A percentile compares a stretch with the other conserved stretches of the same genome.
Conservation (phyloP, 2,113 vertebrate species). For the Tragelaphus scriptus region DNA sequence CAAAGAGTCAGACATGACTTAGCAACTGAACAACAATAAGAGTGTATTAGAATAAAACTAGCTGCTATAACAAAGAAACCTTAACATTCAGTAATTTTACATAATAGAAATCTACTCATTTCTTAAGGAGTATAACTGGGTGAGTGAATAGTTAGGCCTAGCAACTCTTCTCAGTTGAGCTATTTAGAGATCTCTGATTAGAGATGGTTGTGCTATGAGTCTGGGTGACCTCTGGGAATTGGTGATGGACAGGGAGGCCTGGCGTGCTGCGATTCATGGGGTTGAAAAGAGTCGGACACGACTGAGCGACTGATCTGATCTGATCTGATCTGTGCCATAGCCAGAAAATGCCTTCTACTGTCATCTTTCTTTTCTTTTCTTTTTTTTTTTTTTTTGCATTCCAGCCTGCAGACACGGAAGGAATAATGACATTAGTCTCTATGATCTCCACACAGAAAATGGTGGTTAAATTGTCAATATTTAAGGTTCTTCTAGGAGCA, state of each 20-base stretch:
- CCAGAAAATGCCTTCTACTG: neutral
- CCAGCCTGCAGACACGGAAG: neutral
- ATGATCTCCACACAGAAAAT: neutral
- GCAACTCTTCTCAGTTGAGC: neutral
- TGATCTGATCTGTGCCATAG: neutral
- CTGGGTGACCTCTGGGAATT: too few relatives aligned
- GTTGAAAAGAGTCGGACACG: too few relatives aligned
- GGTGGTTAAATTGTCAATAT: neutral
- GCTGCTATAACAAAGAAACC: neutral
- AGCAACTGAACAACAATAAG: neutral
- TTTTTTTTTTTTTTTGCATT: neutral
- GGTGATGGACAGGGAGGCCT: too few relatives aligned
- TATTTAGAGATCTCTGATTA: neutral
- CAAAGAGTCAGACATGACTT: neutral
- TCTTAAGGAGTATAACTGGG: neutral
- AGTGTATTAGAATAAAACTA: neutral
- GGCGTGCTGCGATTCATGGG: too few relatives aligned
- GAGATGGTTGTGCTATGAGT: neutral
- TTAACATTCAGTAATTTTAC: neutral
- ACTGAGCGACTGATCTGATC: too few relatives aligned
- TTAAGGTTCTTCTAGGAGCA: neutral
- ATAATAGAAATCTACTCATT: neutral
- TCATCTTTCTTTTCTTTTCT: neutral
- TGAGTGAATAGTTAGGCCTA: neutral
- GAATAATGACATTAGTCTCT: neutral